Evolutionary conservation across 2,888 invertebrate genomes (phyloP).

Genomic region (Sarcophaga rosellei): DNA sequence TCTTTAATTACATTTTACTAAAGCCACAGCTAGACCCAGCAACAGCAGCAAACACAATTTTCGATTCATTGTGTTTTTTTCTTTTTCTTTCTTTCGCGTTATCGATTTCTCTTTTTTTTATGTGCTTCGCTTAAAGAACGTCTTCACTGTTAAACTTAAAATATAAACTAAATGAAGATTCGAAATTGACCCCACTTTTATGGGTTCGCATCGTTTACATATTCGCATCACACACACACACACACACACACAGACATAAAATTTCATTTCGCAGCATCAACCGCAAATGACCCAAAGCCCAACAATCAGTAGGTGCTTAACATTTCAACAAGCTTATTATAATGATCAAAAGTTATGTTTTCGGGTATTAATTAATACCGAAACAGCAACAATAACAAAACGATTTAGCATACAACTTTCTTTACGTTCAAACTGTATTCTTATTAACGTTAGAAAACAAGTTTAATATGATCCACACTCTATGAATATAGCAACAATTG

Average conservation of each 20-base stretch:
- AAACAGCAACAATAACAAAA: conserved; percentile 9
- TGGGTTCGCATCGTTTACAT: conserved; percentile 71
- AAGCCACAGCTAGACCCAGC: conserved; percentile 46
- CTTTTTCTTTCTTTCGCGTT: not conserved
- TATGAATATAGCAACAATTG: not conserved
- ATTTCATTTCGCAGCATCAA: not conserved
- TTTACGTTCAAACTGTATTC: conserved; percentile 4
- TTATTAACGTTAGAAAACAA: not conserved
- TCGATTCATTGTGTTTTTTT: conserved; percentile 70
- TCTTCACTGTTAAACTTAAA: conserved; percentile 57
- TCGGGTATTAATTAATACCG: conserved; percentile 5
- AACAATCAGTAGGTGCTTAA: not conserved
- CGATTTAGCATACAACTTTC: conserved; percentile 33
- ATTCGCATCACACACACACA: conserved; percentile 56
- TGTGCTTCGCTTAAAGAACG: not conserved
- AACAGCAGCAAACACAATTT: conserved; percentile 64
- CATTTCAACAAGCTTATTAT: not conserved
- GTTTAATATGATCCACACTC: not conserved
- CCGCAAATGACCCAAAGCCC: conserved; percentile 28
- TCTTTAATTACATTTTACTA: conserved; percentile 70
- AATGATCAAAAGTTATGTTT: not conserved
- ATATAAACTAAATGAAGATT: conserved; percentile 70
- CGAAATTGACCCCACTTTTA: conserved; percentile 72
- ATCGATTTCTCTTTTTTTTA: not conserved
- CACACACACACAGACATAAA: not conserved